Percentiles rank a stretch among this genome's conserved stretches.
phyloP scores from a whole-genome alignment of 2,888 invertebrate species.

The Drosophila cyrtoloma region DNA sequence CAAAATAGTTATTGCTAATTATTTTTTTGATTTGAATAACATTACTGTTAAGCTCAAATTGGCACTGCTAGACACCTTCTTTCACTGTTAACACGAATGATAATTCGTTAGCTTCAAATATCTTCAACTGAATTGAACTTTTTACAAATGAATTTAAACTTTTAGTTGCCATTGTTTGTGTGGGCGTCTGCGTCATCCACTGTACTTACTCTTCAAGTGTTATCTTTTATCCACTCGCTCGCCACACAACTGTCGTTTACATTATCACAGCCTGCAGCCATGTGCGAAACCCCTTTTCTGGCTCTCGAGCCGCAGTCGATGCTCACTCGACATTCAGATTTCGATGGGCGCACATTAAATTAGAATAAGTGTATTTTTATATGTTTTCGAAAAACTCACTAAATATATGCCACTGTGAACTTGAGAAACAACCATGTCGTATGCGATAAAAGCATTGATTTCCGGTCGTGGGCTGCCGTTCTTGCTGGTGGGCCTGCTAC shows the following conservation, averaged over 20 bases:
- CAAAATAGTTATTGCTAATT: background rate
- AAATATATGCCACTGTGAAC: conserved; percentile 42
- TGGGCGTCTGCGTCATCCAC: conserved; percentile 15
- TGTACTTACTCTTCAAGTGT: conserved; percentile 1
- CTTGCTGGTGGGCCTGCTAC: conserved; percentile 37
- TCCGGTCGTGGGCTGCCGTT: conserved; percentile 71
- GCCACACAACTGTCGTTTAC: conserved; percentile 4
- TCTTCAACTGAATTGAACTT: background rate
- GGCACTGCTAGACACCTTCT: conserved; percentile 5
- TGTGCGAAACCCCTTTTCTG: conserved; percentile 41
- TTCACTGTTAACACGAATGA: background rate
- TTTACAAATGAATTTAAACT: background rate
- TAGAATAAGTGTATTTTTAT: conserved; percentile 22
- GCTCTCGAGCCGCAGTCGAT: conserved; percentile 15
- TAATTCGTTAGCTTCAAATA: conserved; percentile 14
- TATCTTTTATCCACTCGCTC: conserved; percentile 33
- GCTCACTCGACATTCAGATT: conserved; percentile 64
- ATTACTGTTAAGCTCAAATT: conserved; percentile 22
- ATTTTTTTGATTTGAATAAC: background rate
- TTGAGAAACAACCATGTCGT: conserved; percentile 61
- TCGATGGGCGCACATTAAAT: conserved; percentile 46
- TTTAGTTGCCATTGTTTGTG: background rate
- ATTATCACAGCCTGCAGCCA: conserved; percentile 50
- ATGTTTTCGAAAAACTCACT: conserved; percentile 3
- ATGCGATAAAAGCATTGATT: conserved; percentile 76